Evolutionary conservation across 2,888 invertebrate species (phyloP).

Genomic region (Drosophila mettleri): DNA sequence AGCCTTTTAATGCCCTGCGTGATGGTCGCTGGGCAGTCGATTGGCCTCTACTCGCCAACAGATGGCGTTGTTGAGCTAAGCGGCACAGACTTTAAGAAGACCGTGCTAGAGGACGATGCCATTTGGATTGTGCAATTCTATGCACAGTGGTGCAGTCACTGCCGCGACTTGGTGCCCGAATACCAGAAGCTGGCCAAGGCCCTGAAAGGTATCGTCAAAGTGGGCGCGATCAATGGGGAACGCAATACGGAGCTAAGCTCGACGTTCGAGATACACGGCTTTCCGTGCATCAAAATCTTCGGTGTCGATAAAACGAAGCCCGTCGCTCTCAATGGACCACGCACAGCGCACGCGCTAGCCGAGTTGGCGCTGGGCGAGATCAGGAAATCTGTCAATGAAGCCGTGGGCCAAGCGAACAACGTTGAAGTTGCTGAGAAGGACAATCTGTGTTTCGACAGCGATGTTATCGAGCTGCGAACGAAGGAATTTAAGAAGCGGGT

Average conservation of each 20-base stretch:
- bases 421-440: background rate
- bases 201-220: conserved; percentile 14
- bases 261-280: background rate
- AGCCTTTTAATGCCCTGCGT: background rate
- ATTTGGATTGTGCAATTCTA: conserved; percentile 29
- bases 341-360: conserved; percentile 1
- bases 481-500: background rate
- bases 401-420: background rate
- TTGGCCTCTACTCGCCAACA: background rate
- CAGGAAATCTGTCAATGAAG: background rate
- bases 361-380: background rate
- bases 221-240: conserved; percentile 22
- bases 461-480: conserved; percentile 4
- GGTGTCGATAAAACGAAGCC: conserved; percentile 11
- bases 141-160: conserved; percentile 24
- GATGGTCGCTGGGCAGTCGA: background rate
- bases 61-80: conserved; percentile 19
- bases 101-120: conserved; percentile 19
- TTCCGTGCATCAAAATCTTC: conserved; percentile 22
- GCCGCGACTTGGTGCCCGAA: conserved; percentile 11
- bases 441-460: background rate
- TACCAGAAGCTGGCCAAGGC: conserved; percentile 21
- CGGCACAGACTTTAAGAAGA: background rate
- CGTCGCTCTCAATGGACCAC: background rate
- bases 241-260: background rate